phyloP scores from a whole-genome alignment of 2,888 invertebrate genomes.

The Fissipunctia ypsillon region DNA sequence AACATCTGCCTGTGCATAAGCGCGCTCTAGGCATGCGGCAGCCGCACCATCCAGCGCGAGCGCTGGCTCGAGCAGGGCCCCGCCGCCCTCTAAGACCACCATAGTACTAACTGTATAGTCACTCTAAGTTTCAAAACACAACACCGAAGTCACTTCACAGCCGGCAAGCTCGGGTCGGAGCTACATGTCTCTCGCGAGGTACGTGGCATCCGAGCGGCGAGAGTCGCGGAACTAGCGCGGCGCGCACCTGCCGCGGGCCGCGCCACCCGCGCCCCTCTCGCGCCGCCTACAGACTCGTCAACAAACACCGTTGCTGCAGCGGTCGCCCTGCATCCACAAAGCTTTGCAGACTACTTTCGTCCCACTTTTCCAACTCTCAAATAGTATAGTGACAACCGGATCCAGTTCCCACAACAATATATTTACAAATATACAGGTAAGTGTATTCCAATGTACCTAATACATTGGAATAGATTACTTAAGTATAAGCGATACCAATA shows the following conservation, averaged over 20 bases:
- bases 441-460: background rate
- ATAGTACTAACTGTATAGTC: slow-evolving; percentile 77
- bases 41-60: slow-evolving; percentile 93
- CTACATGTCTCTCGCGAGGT: slow-evolving; percentile 84
- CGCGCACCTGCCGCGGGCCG: slow-evolving; percentile 81
- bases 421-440: slow-evolving; percentile 12
- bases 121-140: slow-evolving; percentile 76
- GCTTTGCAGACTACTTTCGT: slow-evolving; percentile 81
- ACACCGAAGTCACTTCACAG: slow-evolving; percentile 80
- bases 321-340: slow-evolving; percentile 84
- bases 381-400: slow-evolving; percentile 61
- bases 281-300: slow-evolving; percentile 84
- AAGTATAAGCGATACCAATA: slow-evolving; percentile 16
- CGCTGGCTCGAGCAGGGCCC: slow-evolving; percentile 90
- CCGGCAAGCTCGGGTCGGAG: slow-evolving; percentile 75
- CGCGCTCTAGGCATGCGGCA: slow-evolving; percentile 93
- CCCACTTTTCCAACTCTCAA: slow-evolving; percentile 80
- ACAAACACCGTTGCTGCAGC: slow-evolving; percentile 88
- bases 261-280: slow-evolving; percentile 78
- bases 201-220: slow-evolving; percentile 83
- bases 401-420: slow-evolving; percentile 57
- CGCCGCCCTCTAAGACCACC: slow-evolving; percentile 90
- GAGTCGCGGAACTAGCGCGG: slow-evolving; percentile 87
- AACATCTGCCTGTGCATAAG: slow-evolving; percentile 95
- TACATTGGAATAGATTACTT: background rate